A percentile compares a stretch with the other conserved stretches of the same genome.
Evolutionary conservation across 1,140 invertebrate species (phyloP).

Genomic region (Platyscapa corneri): DNA sequence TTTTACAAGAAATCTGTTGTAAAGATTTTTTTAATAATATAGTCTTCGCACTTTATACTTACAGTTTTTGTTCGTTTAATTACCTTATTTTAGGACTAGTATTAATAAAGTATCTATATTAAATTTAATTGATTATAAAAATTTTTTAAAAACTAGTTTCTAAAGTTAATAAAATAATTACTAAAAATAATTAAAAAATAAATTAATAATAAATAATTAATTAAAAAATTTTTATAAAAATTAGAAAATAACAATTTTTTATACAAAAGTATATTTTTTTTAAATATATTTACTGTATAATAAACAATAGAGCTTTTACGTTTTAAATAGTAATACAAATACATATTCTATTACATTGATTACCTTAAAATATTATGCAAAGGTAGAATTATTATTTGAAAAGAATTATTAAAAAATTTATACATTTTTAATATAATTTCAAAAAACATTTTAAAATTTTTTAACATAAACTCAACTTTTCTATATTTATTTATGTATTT

Average conservation of each 20-base stretch:
- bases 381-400: not conserved
- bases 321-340: too few relatives aligned
- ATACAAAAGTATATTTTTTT: too few relatives aligned
- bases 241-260: too few relatives aligned
- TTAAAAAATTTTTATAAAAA: too few relatives aligned
- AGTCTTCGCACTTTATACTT: constrained; percentile 37
- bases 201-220: too few relatives aligned
- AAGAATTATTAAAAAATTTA: not conserved
- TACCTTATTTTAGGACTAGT: constrained; percentile 23
- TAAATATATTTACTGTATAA: not conserved
- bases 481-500: not conserved
- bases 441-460: too few relatives aligned
- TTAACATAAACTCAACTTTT: too few relatives aligned
- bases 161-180: too few relatives aligned
- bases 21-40: constrained; percentile 45
- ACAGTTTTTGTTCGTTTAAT: constrained; percentile 28
- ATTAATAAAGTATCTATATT: constrained; percentile 12
- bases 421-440: not conserved
- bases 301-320: too few relatives aligned
- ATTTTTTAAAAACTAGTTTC: too few relatives aligned
- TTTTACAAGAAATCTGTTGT: constrained; percentile 40
- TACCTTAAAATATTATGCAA: not conserved
- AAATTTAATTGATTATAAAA: constrained; percentile 13
- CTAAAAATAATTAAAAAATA: too few relatives aligned
- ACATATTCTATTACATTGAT: not conserved